A percentile compares a stretch with the other conserved stretches of the same genome.
These are phyloP conservation scores for Trachemys scripta DNA, from an alignment of 2,113 vertebrate species.

Conservation along the genomic window DNA sequence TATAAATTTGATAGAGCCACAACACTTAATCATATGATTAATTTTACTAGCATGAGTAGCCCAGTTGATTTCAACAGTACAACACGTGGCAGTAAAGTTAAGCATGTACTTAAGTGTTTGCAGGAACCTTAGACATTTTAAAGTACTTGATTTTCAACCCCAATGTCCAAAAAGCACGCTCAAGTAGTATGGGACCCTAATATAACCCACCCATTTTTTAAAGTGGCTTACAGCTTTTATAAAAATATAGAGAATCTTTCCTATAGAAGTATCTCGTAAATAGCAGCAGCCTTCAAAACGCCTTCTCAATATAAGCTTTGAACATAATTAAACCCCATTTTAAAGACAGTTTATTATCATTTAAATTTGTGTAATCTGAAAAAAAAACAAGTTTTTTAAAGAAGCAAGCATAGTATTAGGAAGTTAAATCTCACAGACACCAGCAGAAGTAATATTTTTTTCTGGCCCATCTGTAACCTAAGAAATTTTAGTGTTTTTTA, in stretches of 20 bases:
- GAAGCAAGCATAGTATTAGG: no score
- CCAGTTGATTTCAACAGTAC: neutral
- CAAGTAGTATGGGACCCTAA: neutral
- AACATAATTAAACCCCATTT: no score
- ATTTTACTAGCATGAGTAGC: neutral
- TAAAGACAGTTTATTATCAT: no score
- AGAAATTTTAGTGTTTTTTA: no score
- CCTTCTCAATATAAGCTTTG: rapidly evolving
- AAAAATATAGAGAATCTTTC: neutral
- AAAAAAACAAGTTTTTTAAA: no score
- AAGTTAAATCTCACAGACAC: no score
- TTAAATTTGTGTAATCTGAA: no score
- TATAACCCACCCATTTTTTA: no score
- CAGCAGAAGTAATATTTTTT: no score
- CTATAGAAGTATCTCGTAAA: neutral
- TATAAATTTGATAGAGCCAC: rapidly evolving
- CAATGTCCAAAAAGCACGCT: neutral
- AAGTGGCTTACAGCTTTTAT: neutral
- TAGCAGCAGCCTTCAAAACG: neutral
- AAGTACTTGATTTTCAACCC: neutral
- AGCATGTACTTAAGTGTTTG: no score
- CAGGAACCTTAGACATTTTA: rapidly evolving
- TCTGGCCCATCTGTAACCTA: no score
- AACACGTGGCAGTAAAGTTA: no score
- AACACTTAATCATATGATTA: rapidly evolving